Evolutionary conservation across 2,888 invertebrate species (phyloP).

Genomic region (Bimastos eiseni): DNA sequence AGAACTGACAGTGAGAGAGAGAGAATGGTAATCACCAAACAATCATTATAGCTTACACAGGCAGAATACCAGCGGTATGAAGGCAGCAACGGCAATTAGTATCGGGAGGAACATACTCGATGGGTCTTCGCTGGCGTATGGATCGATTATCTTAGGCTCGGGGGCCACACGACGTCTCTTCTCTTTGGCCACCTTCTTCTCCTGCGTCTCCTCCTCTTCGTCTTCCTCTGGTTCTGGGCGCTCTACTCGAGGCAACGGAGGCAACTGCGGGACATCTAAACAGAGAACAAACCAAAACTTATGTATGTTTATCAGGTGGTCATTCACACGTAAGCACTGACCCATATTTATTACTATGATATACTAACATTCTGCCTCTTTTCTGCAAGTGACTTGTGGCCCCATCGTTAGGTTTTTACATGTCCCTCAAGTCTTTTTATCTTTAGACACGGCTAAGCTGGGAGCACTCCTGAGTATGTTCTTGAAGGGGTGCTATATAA

Average conservation of each 20-base stretch:
- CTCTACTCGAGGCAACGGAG: constrained; percentile 52
- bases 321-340: no score
- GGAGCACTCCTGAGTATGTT: no score
- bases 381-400: no score
- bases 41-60: constrained; percentile 82
- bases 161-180: constrained; percentile 27
- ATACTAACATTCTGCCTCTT: no score
- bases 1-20: background rate
- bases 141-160: constrained; percentile 72
- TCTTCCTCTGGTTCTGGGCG: constrained; percentile 28
- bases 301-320: no score
- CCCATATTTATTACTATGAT: no score
- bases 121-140: constrained; percentile 71
- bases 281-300: background rate
- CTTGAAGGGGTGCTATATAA: no score
- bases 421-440: no score
- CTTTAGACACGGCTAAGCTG: no score
- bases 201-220: constrained; percentile 23
- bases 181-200: background rate
- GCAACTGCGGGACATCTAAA: constrained; percentile 64
- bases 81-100: constrained; percentile 90
- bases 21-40: background rate
- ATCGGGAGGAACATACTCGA: constrained; percentile 86
- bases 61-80: constrained; percentile 90
- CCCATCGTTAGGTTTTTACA: no score